These are phyloP conservation scores for Condylura cristata DNA, from an alignment of 2,113 vertebrate species.

Conservation along the genomic window DNA sequence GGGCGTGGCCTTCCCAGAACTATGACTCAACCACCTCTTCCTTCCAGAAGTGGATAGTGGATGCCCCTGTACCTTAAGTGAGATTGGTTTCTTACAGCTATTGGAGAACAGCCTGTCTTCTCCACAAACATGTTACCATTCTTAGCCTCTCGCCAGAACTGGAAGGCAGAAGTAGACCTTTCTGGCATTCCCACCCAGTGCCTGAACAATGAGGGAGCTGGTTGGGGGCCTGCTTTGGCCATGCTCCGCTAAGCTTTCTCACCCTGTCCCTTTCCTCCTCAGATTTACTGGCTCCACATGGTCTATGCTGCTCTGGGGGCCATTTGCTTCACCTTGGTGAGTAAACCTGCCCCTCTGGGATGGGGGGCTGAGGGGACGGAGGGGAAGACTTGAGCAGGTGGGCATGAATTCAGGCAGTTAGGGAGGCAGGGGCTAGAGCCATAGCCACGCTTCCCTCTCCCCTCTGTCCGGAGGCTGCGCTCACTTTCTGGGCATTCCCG, in stretches of 20 bases:
- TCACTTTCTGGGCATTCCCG: neutral
- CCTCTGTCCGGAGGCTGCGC: neutral
- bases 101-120: neutral
- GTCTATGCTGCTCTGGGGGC: slow-evolving; percentile 94
- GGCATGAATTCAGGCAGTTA: neutral
- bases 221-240: neutral
- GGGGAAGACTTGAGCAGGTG: neutral
- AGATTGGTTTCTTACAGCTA: neutral
- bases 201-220: neutral
- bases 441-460: neutral
- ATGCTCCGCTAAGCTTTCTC: neutral
- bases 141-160: neutral
- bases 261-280: neutral
- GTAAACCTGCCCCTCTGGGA: slow-evolving; percentile 59
- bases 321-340: slow-evolving; percentile 94
- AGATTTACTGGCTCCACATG: slow-evolving; percentile 97
- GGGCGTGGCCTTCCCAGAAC: neutral
- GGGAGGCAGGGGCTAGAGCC: neutral
- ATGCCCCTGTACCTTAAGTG: neutral
- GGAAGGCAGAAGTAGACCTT: neutral
- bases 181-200: too few species aligned
- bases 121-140: neutral
- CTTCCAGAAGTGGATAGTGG: neutral
- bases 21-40: neutral
- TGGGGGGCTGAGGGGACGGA: neutral